Evolutionary conservation across 1,140 invertebrate species (phyloP).

Genomic region (Pogonognathellus flavescens): DNA sequence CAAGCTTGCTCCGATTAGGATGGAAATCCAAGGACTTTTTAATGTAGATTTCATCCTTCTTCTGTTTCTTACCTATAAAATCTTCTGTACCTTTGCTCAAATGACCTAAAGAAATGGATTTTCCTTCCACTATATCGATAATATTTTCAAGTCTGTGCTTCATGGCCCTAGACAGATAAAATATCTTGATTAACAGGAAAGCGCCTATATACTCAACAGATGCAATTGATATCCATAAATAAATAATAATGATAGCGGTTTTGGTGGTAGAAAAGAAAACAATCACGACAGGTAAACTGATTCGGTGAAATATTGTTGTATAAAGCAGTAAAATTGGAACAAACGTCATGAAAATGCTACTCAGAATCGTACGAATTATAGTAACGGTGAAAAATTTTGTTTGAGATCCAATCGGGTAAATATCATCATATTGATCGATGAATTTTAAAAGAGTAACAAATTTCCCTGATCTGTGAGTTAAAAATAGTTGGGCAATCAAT

Average conservation of each 20-base stretch:
- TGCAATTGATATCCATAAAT: not conserved
- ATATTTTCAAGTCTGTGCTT: slow-evolving; percentile 36
- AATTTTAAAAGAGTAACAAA: not conserved
- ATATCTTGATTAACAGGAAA: slow-evolving; percentile 2
- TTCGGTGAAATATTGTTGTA: not conserved
- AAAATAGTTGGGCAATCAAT: not conserved
- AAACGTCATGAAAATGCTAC: not conserved
- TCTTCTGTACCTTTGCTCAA: not conserved
- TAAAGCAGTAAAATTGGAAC: not conserved
- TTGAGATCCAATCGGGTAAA: not conserved
- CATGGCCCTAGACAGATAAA: not conserved
- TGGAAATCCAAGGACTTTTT: not conserved
- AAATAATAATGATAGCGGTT: not conserved
- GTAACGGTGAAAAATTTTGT: not conserved
- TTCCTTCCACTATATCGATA: not conserved
- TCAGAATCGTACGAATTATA: not conserved
- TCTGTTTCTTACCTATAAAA: not conserved
- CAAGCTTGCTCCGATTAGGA: not conserved
- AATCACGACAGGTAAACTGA: not conserved
- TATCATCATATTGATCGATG: slow-evolving; percentile 30
- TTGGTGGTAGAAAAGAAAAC: too few species aligned
- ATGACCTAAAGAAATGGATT: slow-evolving; percentile 21
- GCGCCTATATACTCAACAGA: not conserved
- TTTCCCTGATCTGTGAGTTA: not conserved
- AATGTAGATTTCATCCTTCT: not conserved